Evolutionary conservation across 2,113 vertebrate genomes (phyloP).

Genomic region (Rhineura floridana): DNA sequence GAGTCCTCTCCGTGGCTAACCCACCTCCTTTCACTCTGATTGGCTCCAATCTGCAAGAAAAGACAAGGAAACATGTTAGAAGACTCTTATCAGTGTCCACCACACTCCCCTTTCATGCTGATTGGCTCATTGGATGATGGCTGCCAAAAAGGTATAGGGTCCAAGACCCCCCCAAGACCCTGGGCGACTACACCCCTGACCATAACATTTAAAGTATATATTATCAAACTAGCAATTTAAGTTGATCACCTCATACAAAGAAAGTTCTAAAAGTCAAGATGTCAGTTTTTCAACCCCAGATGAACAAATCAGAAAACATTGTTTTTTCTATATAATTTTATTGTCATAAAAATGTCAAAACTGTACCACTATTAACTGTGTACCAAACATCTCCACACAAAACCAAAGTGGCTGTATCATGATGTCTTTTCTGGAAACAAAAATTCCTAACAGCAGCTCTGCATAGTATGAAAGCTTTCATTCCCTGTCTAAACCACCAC

Average conservation of each 20-base stretch:
- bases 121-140: too few species aligned
- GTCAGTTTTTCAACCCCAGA: neutral
- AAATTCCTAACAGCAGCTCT: neutral
- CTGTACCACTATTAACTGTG: neutral
- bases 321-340: neutral
- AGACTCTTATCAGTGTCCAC: too few species aligned
- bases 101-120: too few species aligned
- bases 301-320: neutral
- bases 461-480: neutral
- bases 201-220: too few species aligned
- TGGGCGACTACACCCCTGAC: too few species aligned
- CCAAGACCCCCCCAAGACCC: too few species aligned
- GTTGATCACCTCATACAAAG: neutral
- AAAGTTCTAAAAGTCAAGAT: neutral
- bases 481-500: neutral
- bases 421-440: neutral
- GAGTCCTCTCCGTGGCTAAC: too few species aligned
- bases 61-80: too few species aligned
- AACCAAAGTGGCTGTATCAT: neutral
- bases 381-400: neutral
- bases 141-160: too few species aligned
- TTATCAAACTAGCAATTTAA: too few species aligned
- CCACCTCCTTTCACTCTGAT: too few species aligned
- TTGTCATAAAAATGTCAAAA: neutral
- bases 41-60: too few species aligned